These are phyloP conservation scores for Hartigia nigra DNA, from an alignment of 2,888 invertebrate genomes.

Conservation along the genomic window DNA sequence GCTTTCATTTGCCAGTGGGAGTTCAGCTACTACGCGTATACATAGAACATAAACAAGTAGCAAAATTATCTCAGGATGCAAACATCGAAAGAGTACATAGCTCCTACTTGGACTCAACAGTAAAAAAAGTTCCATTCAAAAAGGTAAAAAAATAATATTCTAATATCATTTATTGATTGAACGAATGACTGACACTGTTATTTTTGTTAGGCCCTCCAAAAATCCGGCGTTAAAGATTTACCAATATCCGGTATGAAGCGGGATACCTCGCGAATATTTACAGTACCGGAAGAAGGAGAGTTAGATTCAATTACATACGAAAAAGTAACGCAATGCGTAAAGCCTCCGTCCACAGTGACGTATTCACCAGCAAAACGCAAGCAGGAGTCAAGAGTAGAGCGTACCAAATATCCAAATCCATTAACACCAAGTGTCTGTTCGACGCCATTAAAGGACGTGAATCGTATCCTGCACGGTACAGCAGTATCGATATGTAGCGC, in stretches of 20 bases:
- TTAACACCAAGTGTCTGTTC: constrained; percentile 82
- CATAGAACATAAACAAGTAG: constrained; percentile 71
- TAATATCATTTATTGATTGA: background rate
- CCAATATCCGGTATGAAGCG: constrained; percentile 76
- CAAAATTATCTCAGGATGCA: constrained; percentile 47
- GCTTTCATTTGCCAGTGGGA: constrained; percentile 82
- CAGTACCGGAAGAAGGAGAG: constrained; percentile 82
- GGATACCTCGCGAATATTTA: constrained; percentile 83
- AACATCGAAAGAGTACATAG: constrained; percentile 49
- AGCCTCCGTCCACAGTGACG: constrained; percentile 34
- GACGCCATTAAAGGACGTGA: constrained; percentile 80
- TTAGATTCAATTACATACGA: constrained; percentile 39
- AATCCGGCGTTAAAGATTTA: constrained; percentile 63
- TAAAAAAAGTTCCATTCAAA: constrained; percentile 42
- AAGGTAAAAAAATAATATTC: constrained; percentile 26
- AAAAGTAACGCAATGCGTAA: constrained; percentile 12
- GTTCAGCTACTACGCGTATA: constrained; percentile 85
- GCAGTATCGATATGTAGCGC: constrained; percentile 80
- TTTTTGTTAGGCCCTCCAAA: background rate
- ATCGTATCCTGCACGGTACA: constrained; percentile 78
- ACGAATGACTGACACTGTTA: background rate
- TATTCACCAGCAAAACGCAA: constrained; percentile 49
- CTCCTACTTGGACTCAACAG: constrained; percentile 40
- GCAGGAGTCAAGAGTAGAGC: constrained; percentile 46
- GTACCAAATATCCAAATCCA: constrained; percentile 66